Percentiles rank a stretch among this genome's conserved stretches.
Conservation (phyloP, 37 sponge, comb jelly and placozoan genomes). For the Diacarnus erythraeanus region DNA sequence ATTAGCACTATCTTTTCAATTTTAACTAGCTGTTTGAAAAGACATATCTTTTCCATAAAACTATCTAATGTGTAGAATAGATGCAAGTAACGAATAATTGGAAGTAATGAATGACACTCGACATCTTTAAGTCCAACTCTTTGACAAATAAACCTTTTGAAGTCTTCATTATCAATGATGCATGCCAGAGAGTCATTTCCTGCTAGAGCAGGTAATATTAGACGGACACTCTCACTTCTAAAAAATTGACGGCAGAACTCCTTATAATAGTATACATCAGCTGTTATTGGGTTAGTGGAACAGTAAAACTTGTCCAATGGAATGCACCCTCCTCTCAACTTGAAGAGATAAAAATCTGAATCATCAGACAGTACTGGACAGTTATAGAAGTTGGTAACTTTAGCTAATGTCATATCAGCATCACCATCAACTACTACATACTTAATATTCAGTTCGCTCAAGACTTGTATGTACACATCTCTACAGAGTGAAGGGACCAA, state of each 20-base stretch:
- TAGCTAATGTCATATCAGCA: slow-evolving; percentile 49
- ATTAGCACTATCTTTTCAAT: neutral
- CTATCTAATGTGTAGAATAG: neutral
- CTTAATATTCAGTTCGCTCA: slow-evolving; percentile 33
- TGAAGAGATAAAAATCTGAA: slow-evolving; percentile 74
- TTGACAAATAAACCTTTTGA: neutral
- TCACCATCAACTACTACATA: slow-evolving; percentile 60
- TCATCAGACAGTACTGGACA: slow-evolving; percentile 71
- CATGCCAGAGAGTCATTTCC: too few species aligned
- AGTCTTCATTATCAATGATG: too few species aligned
- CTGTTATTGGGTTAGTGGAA: neutral
- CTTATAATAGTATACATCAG: neutral
- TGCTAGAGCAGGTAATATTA: too few species aligned
- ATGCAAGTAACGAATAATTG: neutral
- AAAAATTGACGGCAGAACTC: neutral
- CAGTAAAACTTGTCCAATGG: too few species aligned
- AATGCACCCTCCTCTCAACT: slow-evolving; percentile 12
- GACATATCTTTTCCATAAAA: neutral
- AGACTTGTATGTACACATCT: slow-evolving; percentile 21
- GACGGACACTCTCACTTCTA: neutral
- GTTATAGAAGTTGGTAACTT: slow-evolving; percentile 42
- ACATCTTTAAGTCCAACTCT: neutral
- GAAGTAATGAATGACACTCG: neutral
- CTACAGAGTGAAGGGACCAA: neutral
- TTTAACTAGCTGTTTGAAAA: too few species aligned